These are phyloP conservation scores for Drosophila fungiperda DNA, from an alignment of 2,888 invertebrate genomes.

Conservation along the genomic window DNA sequence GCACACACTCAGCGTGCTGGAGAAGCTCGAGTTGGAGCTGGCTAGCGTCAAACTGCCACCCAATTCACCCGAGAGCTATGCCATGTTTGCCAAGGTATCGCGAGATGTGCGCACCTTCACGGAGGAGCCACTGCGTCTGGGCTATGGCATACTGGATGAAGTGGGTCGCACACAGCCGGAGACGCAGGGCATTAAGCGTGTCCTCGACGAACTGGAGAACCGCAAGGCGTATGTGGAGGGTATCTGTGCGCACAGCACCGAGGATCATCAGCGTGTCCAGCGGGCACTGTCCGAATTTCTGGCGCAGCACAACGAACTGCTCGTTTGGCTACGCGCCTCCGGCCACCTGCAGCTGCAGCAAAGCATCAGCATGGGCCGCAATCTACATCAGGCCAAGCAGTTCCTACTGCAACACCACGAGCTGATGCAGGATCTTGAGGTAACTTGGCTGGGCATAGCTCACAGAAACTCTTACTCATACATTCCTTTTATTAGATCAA, in stretches of 20 bases:
- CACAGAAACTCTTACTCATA: not conserved
- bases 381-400: slow-evolving; percentile 88
- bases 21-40: slow-evolving; percentile 91
- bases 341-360: slow-evolving; percentile 90
- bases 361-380: slow-evolving; percentile 91
- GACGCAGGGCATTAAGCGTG: slow-evolving; percentile 88
- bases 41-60: slow-evolving; percentile 88
- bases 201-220: slow-evolving; percentile 91
- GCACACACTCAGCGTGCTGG: slow-evolving; percentile 90
- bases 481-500: slow-evolving; percentile 86
- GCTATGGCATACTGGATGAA: slow-evolving; percentile 90
- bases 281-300: slow-evolving; percentile 89
- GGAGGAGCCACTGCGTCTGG: slow-evolving; percentile 89
- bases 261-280: slow-evolving; percentile 89
- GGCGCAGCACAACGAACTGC: slow-evolving; percentile 89
- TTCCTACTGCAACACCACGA: slow-evolving; percentile 91
- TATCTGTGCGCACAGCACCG: slow-evolving; percentile 88
- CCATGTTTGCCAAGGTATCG: slow-evolving; percentile 89
- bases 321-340: slow-evolving; percentile 90
- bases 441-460: slow-evolving; percentile 62
- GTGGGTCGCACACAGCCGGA: slow-evolving; percentile 88
- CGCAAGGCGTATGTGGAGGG: slow-evolving; percentile 88
- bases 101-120: slow-evolving; percentile 89
- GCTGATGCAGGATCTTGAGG: slow-evolving; percentile 90
- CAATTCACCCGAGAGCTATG: slow-evolving; percentile 89